Percentiles rank a stretch among this genome's conserved stretches.
These are phyloP conservation scores for Nyctalus aviator DNA, from an alignment of 2,797 vertebrate genomes.

Conservation along the genomic window DNA sequence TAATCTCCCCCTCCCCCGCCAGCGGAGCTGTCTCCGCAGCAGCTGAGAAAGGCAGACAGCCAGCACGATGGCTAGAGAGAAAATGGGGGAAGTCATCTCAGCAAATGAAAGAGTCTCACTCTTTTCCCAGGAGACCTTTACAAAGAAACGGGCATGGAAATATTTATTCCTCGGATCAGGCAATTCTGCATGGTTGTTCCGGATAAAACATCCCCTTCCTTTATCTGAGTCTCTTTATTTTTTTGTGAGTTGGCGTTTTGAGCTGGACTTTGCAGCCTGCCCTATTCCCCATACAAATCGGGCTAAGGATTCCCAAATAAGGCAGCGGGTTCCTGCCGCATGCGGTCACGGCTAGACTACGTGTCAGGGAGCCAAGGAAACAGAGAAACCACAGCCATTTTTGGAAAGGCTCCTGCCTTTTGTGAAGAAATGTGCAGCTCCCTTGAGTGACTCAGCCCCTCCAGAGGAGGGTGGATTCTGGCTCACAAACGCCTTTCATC, in stretches of 20 bases:
- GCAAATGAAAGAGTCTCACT: constrained; percentile 15
- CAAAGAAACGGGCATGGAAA: constrained; percentile 3
- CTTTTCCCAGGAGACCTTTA: not conserved
- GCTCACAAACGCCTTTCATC: constrained; percentile 7
- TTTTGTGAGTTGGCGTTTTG: not conserved
- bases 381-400: constrained; percentile 40
- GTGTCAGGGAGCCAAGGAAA: constrained; percentile 65
- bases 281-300: not conserved
- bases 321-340: constrained; percentile 37
- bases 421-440: not conserved
- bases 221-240: not conserved
- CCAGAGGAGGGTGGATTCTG: not conserved
- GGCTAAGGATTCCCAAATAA: constrained; percentile 73
- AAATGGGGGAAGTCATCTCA: constrained; percentile 1
- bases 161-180: not conserved
- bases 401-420: constrained; percentile 65
- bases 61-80: not conserved
- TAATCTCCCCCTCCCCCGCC: fast-evolving
- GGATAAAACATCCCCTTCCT: not conserved
- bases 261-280: fast-evolving
- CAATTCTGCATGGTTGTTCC: constrained; percentile 53
- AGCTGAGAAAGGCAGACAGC: constrained; percentile 1
- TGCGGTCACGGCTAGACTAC: not conserved
- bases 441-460: not conserved
- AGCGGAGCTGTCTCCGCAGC: not conserved